A percentile compares a stretch with the other conserved stretches of the same genome.
Conservation (phyloP, 2,888 invertebrate genomes). For the Sinelater perroti region DNA sequence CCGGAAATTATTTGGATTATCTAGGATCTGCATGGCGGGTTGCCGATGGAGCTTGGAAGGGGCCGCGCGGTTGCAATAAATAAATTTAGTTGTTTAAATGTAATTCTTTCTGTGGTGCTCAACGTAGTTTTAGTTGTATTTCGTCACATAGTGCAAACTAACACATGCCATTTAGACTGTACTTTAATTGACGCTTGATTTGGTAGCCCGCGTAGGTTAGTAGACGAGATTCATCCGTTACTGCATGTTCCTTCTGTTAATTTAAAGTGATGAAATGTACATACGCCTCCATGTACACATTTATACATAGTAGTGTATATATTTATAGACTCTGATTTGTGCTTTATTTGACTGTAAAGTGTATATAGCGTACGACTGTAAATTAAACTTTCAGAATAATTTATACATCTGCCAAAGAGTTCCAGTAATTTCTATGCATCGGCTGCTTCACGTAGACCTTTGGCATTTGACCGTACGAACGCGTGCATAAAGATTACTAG, state of each 20-base stretch:
- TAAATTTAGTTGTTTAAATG: slow-evolving; percentile 28
- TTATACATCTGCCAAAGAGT: slow-evolving; percentile 39
- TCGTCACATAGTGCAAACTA: slow-evolving; percentile 24
- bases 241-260: slow-evolving; percentile 37
- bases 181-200: slow-evolving; percentile 11
- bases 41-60: no score
- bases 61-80: slow-evolving; percentile 32
- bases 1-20: no score
- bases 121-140: slow-evolving; percentile 33
- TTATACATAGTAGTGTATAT: slow-evolving; percentile 16
- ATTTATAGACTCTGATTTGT: slow-evolving; percentile 17
- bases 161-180: slow-evolving; percentile 29
- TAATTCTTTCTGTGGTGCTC: slow-evolving; percentile 35
- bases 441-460: no score
- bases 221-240: slow-evolving; percentile 19
- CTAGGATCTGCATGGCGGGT: no score
- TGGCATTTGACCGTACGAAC: no score
- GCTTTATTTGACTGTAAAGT: slow-evolving; percentile 40
- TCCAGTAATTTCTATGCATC: slow-evolving; percentile 35
- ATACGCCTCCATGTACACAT: slow-evolving; percentile 38
- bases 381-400: slow-evolving; percentile 36
- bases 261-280: slow-evolving; percentile 33
- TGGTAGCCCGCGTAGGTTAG: neutral
- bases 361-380: slow-evolving; percentile 40
- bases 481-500: slow-evolving; percentile 24